These are phyloP conservation scores for Coenobita brevimanus DNA, from an alignment of 1,140 invertebrate species.

Conservation along the genomic window DNA sequence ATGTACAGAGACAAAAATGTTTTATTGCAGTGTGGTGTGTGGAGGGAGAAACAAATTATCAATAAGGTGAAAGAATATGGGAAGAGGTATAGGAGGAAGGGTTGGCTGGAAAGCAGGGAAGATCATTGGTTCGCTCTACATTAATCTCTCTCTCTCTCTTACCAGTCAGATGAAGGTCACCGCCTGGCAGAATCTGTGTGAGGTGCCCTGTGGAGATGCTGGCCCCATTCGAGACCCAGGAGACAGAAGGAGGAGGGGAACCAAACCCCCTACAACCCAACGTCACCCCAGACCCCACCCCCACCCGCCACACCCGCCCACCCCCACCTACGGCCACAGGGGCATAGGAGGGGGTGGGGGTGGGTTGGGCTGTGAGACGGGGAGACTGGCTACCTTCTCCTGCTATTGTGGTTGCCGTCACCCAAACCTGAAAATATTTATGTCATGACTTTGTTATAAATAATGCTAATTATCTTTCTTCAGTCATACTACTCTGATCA, in stretches of 20 bases:
- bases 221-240: constrained; percentile 72
- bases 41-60: too few relatives aligned
- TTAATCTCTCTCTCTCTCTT: neutral
- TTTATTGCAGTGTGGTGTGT: too few relatives aligned
- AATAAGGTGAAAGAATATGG: too few relatives aligned
- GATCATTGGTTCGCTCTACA: neutral
- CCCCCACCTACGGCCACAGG: constrained; percentile 57
- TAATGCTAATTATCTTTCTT: too few relatives aligned
- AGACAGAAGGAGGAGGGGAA: constrained; percentile 74
- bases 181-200: constrained; percentile 59
- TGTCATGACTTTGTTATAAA: too few relatives aligned
- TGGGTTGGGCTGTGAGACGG: constrained; percentile 43
- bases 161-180: constrained; percentile 64
- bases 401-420: constrained; percentile 63
- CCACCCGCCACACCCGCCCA: constrained; percentile 53
- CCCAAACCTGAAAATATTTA: constrained; percentile 62
- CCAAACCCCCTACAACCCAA: constrained; percentile 73
- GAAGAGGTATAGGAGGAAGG: neutral
- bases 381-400: constrained; percentile 60
- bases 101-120: neutral
- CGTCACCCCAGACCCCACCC: constrained; percentile 47
- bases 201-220: constrained; percentile 21
- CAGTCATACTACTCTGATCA: too few relatives aligned
- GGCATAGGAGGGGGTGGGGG: constrained; percentile 30
- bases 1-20: too few relatives aligned